Evolutionary conservation across 2,797 vertebrate genomes (phyloP).

Genomic region (Amblyopsis hoosieri): DNA sequence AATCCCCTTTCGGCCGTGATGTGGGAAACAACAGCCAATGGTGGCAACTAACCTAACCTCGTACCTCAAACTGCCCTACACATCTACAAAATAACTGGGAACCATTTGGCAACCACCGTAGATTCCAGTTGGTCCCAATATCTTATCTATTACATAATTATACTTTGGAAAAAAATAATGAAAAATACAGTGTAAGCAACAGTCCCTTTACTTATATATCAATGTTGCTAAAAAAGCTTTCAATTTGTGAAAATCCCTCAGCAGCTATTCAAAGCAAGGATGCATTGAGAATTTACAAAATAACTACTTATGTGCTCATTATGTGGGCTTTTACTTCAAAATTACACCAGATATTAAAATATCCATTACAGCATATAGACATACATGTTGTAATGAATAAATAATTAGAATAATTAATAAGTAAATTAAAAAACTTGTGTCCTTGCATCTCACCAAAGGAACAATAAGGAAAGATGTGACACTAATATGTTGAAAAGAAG

Average conservation of each 20-base stretch:
- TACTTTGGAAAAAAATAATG: neutral
- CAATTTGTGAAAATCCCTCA: neutral
- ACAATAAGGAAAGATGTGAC: neutral
- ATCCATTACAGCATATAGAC: too few relatives aligned
- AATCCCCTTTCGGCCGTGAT: neutral
- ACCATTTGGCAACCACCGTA: neutral
- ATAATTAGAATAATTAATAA: too few relatives aligned
- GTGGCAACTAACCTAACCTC: neutral
- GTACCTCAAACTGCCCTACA: neutral
- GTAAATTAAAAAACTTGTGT: too few relatives aligned
- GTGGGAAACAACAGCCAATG: neutral
- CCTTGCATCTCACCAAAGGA: neutral
- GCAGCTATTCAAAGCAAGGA: neutral
- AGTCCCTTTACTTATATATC: neutral
- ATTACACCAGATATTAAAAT: too few relatives aligned
- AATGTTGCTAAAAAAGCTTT: slow-evolving; percentile 3
- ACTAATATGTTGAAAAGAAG: neutral
- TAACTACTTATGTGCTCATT: neutral
- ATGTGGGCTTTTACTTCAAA: too few relatives aligned
- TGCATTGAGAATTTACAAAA: slow-evolving; percentile 7
- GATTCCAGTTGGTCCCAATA: neutral
- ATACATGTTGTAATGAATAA: too few relatives aligned
- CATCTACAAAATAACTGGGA: too few relatives aligned
- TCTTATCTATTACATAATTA: neutral
- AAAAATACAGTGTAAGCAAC: neutral